These are phyloP conservation scores for Phylloscopus collybita DNA, from an alignment of 2,797 vertebrate genomes.

Conservation along the genomic window DNA sequence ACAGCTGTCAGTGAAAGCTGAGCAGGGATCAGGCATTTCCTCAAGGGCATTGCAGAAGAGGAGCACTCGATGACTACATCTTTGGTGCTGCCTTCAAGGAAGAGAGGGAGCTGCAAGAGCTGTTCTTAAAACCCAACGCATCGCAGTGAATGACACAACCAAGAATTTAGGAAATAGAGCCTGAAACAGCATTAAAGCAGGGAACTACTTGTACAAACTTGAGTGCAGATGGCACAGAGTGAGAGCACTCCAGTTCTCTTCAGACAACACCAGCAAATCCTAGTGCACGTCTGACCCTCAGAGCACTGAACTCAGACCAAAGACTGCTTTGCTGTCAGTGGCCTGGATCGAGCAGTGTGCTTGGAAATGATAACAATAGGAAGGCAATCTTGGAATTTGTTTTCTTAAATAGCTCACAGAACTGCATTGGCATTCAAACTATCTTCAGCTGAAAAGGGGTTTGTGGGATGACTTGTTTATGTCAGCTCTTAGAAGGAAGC, in stretches of 20 bases:
- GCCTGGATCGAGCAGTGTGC: neutral
- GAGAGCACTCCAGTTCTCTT: neutral
- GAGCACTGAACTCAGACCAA: neutral
- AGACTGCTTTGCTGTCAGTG: neutral
- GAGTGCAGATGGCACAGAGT: neutral
- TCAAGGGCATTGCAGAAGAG: neutral
- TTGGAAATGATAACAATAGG: neutral
- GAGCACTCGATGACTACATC: neutral
- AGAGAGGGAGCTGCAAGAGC: neutral
- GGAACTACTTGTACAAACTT: neutral
- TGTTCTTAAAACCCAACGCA: neutral
- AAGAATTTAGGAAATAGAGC: neutral
- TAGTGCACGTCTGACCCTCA: neutral
- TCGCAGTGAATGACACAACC: neutral
- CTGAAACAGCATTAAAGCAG: neutral
- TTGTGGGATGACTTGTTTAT: slow-evolving; percentile 1
- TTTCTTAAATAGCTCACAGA: slow-evolving; percentile 13
- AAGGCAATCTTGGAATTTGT: neutral
- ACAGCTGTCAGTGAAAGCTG: neutral
- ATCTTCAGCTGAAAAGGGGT: neutral
- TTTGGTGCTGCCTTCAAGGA: neutral
- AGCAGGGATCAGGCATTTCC: neutral
- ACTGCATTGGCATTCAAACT: neutral
- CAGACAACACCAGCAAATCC: neutral
- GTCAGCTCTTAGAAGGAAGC: neutral